Evolutionary conservation across 2,113 vertebrate species (phyloP).

Genomic region (Urocolius indicus): DNA sequence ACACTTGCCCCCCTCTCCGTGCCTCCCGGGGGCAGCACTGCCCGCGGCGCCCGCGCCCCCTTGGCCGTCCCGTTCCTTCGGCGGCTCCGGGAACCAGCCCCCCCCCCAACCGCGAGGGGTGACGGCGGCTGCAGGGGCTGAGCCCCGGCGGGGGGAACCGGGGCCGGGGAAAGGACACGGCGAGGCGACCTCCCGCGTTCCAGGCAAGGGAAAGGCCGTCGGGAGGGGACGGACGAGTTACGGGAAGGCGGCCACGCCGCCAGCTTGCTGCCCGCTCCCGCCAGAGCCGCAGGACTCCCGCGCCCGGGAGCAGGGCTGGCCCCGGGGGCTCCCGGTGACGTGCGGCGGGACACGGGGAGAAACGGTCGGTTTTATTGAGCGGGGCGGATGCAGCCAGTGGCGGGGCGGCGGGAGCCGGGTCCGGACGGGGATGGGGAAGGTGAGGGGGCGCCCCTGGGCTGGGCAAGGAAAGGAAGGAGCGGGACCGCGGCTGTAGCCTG

Average conservation of each 20-base stretch:
- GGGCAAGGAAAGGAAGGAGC: too few relatives aligned
- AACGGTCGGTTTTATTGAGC: background rate
- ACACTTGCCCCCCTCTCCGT: too few relatives aligned
- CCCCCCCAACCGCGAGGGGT: too few relatives aligned
- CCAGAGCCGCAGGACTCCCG: too few relatives aligned
- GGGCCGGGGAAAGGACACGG: too few relatives aligned
- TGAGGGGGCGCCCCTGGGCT: background rate
- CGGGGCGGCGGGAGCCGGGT: background rate
- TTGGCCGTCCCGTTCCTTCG: accelerated
- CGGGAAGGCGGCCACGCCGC: too few relatives aligned
- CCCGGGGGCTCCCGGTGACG: background rate
- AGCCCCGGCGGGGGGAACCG: too few relatives aligned
- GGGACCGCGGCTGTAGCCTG: too few relatives aligned
- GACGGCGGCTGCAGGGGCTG: background rate
- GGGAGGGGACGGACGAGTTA: background rate
- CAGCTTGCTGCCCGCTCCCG: too few relatives aligned
- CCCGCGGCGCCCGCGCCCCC: background rate
- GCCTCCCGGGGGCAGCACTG: background rate
- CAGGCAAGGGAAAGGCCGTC: background rate
- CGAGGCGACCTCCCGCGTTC: background rate
- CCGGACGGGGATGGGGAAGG: background rate
- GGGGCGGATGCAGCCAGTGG: too few relatives aligned
- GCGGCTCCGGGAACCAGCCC: background rate
- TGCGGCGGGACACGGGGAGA: background rate
- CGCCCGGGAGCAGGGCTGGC: background rate